phyloP scores from a whole-genome alignment of 2,797 vertebrate genomes.

The Echeneis naucrates region DNA sequence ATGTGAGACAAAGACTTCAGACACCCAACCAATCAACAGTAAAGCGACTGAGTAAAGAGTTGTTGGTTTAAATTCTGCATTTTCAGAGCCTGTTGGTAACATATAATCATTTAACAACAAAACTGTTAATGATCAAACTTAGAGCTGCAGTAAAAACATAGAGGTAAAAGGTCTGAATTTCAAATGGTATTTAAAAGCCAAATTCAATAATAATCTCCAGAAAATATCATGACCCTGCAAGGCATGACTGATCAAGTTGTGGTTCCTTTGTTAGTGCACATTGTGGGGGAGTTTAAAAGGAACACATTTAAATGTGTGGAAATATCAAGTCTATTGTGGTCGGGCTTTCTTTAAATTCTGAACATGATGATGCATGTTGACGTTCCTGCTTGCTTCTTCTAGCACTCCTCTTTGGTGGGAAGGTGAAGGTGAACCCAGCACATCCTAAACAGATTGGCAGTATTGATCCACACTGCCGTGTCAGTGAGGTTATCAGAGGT shows the following conservation, averaged over 20 bases:
- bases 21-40: too few relatives aligned
- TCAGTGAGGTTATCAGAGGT: conserved; percentile 95
- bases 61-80: not conserved
- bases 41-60: too few relatives aligned
- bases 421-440: conserved; percentile 91
- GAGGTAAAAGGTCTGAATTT: too few relatives aligned
- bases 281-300: not conserved
- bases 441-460: conserved; percentile 98
- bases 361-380: not conserved
- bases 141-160: not conserved
- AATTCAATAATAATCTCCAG: not conserved
- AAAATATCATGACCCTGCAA: not conserved
- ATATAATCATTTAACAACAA: not conserved
- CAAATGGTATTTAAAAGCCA: too few relatives aligned
- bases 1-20: too few relatives aligned
- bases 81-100: not conserved
- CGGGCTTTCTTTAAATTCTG: too few relatives aligned
- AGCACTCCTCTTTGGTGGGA: conserved; percentile 96
- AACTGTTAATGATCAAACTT: not conserved
- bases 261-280: not conserved
- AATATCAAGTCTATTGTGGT: not conserved
- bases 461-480: conserved; percentile 93
- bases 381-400: conserved; percentile 33
- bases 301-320: not conserved
- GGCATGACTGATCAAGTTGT: not conserved